Evolutionary conservation across 2,113 vertebrate species (phyloP).

Genomic region (Todiramphus chloris): DNA sequence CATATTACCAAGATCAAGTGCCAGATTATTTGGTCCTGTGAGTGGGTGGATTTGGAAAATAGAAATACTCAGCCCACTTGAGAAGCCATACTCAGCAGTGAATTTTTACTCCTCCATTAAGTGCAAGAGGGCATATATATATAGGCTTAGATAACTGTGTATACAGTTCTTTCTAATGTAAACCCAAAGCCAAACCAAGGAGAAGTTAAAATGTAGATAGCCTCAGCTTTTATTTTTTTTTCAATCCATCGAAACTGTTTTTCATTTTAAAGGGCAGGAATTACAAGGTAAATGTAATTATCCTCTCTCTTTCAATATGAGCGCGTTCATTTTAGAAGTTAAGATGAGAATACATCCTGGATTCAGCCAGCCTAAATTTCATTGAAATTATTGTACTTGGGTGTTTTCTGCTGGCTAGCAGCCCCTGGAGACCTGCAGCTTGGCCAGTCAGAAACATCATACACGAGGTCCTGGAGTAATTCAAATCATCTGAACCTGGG

Average conservation of each 20-base stretch:
- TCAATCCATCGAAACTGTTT: background rate
- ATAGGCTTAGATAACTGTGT: background rate
- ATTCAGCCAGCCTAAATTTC: background rate
- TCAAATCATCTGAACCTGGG: background rate
- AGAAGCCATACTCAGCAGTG: background rate
- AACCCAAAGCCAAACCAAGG: background rate
- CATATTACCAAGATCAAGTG: background rate
- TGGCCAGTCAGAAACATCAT: background rate
- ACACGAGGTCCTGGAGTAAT: background rate
- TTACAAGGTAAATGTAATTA: background rate
- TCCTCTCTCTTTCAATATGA: background rate
- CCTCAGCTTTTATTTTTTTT: background rate
- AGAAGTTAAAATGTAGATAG: background rate
- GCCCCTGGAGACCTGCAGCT: background rate
- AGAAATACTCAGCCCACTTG: background rate
- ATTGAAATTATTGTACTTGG: background rate
- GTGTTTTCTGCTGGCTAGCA: background rate
- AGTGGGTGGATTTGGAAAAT: background rate
- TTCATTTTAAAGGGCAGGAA: background rate
- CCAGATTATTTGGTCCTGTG: background rate
- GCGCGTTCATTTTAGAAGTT: background rate
- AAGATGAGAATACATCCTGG: background rate
- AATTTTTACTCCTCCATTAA: background rate
- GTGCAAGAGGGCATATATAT: background rate
- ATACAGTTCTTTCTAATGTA: background rate